phyloP scores from a whole-genome alignment of 2,113 vertebrate species.

The Neogale vison region DNA sequence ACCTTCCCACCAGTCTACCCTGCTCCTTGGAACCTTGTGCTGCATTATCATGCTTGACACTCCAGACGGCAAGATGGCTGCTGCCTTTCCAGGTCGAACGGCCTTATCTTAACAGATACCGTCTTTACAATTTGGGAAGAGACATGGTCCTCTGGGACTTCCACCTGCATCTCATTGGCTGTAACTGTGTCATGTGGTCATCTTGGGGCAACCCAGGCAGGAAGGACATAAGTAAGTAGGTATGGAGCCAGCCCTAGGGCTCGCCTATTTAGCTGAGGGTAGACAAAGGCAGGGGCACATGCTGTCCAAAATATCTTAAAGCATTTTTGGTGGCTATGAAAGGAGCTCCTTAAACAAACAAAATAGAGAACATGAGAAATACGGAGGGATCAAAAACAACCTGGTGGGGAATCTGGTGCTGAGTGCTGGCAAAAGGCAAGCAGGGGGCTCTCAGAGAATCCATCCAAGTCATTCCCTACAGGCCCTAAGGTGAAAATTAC shows the following conservation, averaged over 20 bases:
- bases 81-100: not conserved
- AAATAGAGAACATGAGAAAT: not conserved
- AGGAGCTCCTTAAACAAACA: not conserved
- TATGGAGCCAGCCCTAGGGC: accelerated
- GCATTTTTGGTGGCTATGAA: not conserved
- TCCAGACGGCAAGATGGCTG: not conserved
- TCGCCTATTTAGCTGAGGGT: not conserved
- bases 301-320: not conserved
- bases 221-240: not conserved
- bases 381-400: not conserved
- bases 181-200: not conserved
- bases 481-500: not conserved
- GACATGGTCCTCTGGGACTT: not conserved
- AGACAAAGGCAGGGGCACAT: not conserved
- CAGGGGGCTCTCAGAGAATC: not conserved
- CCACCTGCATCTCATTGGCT: not conserved
- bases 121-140: not conserved
- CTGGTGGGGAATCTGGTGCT: accelerated
- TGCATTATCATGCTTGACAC: not conserved
- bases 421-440: not conserved
- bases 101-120: not conserved
- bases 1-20: not conserved
- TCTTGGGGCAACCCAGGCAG: not conserved
- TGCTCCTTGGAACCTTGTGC: not conserved
- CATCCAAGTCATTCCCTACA: too few species aligned